Evolutionary conservation across 2,113 vertebrate species (phyloP), one percentile per base, ranked within the genome.

Genomic region (Coptodon bakossiorum): DNA sequence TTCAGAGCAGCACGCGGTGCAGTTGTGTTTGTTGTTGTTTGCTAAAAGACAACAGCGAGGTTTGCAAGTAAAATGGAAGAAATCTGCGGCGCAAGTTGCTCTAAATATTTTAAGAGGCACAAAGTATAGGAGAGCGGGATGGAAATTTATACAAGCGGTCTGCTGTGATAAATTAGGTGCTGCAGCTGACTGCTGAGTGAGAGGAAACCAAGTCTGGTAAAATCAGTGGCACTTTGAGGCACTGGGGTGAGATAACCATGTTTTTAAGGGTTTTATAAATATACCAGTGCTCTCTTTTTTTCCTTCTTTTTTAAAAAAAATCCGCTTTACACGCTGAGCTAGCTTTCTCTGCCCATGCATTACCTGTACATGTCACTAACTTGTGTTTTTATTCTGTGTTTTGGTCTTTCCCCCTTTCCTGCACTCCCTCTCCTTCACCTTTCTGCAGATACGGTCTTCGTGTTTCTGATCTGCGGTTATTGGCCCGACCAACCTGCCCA

Each of bases 41-140:
- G n/a, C 73, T 78, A 52, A 78, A 78, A 78, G 27, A 34, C 45
- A 78, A 34, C 6, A 5, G 6, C 0, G 7, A n/a, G 27, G 73
- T 52, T 52, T 2, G 17, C 6, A 31, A 52, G 73, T 52, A 52
- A 78, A 52, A 78, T 78, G 73, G 73, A 13, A 52, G 45, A 78
- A 78, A 78, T 78, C 73, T 34, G 73, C 3, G 0, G 45, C 4
- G 0, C 2, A 3, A 50, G 17, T 34, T 78, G 27, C 45, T 78
- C 45, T 52, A 52, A 78, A 78, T 78, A 52, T 52, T 78, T 78
- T 52, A 52, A 78, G 71, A 78, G 73, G 73, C 16, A 34, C 45
- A 52, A 78, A 78, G 48, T 52, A 78, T 6, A 52, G 10, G 73
- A 52, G 73, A 78, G 4, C 3, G 1, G 45, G 45, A 50, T 78